Conservation (phyloP, 2,113 vertebrate species). For the Clarias batrachus region DNA sequence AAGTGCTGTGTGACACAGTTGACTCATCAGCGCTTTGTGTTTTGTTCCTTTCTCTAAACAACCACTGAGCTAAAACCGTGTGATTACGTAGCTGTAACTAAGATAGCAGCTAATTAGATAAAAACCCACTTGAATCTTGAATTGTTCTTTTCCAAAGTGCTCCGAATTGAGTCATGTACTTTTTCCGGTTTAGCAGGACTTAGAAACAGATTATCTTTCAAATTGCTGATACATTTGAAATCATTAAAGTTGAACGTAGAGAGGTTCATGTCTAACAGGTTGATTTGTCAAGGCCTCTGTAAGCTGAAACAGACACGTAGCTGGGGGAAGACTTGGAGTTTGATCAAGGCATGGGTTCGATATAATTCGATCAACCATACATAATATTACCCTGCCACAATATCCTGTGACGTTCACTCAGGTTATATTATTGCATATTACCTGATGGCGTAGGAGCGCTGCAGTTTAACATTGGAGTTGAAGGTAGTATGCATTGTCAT, state of each 20-base stretch:
- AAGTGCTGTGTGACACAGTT: constrained; percentile 31
- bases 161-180: constrained; percentile 4
- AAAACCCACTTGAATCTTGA: neutral
- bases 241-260: neutral
- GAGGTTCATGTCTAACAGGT: neutral
- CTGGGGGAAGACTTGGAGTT: neutral
- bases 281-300: neutral
- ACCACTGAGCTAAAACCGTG: constrained; percentile 20
- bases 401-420: neutral
- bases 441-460: neutral
- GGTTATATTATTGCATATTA: neutral
- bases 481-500: neutral
- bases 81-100: constrained; percentile 12
- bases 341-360: neutral
- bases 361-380: neutral
- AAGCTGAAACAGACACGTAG: neutral
- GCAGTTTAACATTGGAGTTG: neutral
- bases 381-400: neutral
- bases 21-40: constrained; percentile 15
- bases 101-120: constrained; percentile 12
- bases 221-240: neutral
- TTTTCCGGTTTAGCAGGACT: neutral
- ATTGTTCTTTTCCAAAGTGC: neutral
- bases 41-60: constrained; percentile 1
- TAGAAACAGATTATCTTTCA: constrained; percentile 11